These are phyloP conservation scores for Prosapia bicincta DNA, from an alignment of 2,888 invertebrate genomes.

Conservation along the genomic window DNA sequence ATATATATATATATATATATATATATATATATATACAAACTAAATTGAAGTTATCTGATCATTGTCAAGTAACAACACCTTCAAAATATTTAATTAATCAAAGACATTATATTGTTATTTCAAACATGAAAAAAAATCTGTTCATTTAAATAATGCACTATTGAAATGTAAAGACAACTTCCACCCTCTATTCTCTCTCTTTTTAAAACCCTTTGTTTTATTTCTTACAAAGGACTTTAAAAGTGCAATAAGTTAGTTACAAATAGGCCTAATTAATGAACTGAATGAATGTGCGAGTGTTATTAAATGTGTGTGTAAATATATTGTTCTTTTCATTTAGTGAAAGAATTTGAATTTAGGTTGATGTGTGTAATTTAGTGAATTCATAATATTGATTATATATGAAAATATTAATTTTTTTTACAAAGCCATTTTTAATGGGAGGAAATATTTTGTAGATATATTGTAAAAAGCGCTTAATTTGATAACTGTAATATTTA, in stretches of 20 bases:
- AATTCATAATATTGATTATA: neutral
- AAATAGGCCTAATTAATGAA: slow-evolving; percentile 22
- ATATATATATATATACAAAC: too few relatives aligned
- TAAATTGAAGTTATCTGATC: too few relatives aligned
- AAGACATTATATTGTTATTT: too few relatives aligned
- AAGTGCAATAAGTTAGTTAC: slow-evolving; percentile 21
- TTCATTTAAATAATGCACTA: too few relatives aligned
- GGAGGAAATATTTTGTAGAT: slow-evolving; percentile 15
- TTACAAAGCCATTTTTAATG: neutral
- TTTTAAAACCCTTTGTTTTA: too few relatives aligned
- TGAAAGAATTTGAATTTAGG: slow-evolving; percentile 1
- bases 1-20: too few relatives aligned
- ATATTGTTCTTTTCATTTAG: neutral
- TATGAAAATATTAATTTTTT: neutral
- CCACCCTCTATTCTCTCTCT: neutral
- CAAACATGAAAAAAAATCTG: too few relatives aligned
- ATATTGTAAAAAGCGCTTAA: slow-evolving; percentile 25
- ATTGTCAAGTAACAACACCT: too few relatives aligned
- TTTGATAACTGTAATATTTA: slow-evolving; percentile 20
- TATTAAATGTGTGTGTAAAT: slow-evolving; percentile 16
- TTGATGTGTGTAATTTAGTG: neutral
- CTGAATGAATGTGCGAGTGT: slow-evolving; percentile 12
- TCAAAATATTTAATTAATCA: too few relatives aligned
- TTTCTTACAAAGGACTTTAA: neutral
- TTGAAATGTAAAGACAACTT: too few relatives aligned